Conservation (phyloP, 2,113 vertebrate species). For the Onychostruthus taczanowskii region DNA sequence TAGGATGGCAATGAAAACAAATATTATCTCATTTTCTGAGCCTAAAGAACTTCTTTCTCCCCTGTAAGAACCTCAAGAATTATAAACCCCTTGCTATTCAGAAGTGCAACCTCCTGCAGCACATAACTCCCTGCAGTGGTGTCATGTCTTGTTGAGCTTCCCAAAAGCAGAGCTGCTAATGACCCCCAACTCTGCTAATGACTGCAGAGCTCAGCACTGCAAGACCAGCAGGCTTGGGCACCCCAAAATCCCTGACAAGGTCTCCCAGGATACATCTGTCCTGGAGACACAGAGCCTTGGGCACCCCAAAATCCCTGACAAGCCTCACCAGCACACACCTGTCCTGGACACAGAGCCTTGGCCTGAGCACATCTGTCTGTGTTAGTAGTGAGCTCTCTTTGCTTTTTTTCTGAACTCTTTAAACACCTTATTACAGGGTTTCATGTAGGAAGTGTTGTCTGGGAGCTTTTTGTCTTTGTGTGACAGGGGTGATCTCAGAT, state of each 20-base stretch:
- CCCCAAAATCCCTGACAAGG: no score
- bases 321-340: background rate
- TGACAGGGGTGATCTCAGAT: background rate
- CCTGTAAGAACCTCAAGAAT: background rate
- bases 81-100: background rate
- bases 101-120: background rate
- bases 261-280: no score
- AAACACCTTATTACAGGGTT: background rate
- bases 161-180: background rate
- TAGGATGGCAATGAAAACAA: background rate
- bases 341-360: background rate
- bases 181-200: background rate
- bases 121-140: background rate
- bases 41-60: background rate
- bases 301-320: background rate
- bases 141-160: background rate
- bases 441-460: background rate
- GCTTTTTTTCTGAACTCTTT: background rate
- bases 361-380: accelerated
- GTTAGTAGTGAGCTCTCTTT: background rate
- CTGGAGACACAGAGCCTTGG: no score
- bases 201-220: background rate
- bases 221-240: background rate
- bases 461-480: background rate
- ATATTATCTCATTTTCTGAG: background rate